Evolutionary conservation across 2,113 vertebrate species (phyloP).

Genomic region (Poeciliopsis occidentalis): DNA sequence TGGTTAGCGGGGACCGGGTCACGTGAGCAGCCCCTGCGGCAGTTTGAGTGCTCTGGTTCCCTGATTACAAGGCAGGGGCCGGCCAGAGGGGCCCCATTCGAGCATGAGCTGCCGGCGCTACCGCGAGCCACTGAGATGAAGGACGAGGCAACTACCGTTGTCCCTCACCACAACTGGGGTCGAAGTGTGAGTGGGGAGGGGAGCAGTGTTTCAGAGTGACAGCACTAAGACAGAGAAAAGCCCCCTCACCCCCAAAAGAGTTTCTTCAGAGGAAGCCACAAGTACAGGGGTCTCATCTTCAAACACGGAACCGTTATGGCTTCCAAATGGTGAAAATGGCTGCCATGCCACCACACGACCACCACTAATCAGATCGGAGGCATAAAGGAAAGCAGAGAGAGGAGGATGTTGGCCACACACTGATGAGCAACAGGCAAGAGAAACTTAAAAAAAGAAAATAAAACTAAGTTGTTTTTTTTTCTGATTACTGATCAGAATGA

Average conservation of each 20-base stretch:
- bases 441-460: slow-evolving; percentile 36
- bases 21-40: slow-evolving; percentile 70
- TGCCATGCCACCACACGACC: slow-evolving; percentile 66
- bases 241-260: slow-evolving; percentile 72
- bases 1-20: slow-evolving; percentile 75
- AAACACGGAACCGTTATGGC: slow-evolving; percentile 72
- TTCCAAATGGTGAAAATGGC: slow-evolving; percentile 80
- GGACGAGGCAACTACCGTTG: slow-evolving; percentile 60
- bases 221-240: slow-evolving; percentile 69
- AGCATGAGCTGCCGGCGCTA: slow-evolving; percentile 73
- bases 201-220: slow-evolving; percentile 42
- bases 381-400: slow-evolving; percentile 50
- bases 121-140: slow-evolving; percentile 63
- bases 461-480: slow-evolving; percentile 5
- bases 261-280: slow-evolving; percentile 79
- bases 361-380: slow-evolving; percentile 71
- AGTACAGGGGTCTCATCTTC: slow-evolving; percentile 81
- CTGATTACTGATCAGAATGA: slow-evolving; percentile 9
- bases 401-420: slow-evolving; percentile 52
- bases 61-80: slow-evolving; percentile 82
- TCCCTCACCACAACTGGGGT: slow-evolving; percentile 9
- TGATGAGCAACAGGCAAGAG: slow-evolving; percentile 65
- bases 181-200: slow-evolving; percentile 7
- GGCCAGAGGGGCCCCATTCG: slow-evolving; percentile 67
- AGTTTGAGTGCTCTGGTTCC: slow-evolving; percentile 64